phyloP scores from a whole-genome alignment of 2,888 invertebrate species.

The Chaitophorus viminalis region DNA sequence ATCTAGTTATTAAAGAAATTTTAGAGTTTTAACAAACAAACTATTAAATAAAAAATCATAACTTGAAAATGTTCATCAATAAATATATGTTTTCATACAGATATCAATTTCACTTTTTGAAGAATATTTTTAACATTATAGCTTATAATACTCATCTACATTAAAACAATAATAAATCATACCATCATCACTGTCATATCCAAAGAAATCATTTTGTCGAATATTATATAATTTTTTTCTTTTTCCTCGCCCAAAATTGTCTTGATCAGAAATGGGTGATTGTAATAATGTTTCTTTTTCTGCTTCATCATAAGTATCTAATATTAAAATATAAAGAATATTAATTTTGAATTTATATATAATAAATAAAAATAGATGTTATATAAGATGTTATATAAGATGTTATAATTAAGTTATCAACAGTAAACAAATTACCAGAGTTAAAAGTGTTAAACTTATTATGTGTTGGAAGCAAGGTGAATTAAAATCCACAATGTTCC shows the following conservation, averaged over 20 bases:
- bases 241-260: background rate
- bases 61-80: too few relatives aligned
- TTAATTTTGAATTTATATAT: background rate
- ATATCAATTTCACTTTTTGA: too few relatives aligned
- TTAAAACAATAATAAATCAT: background rate
- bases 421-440: background rate
- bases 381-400: too few relatives aligned
- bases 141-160: background rate
- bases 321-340: background rate
- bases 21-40: too few relatives aligned
- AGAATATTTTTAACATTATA: background rate
- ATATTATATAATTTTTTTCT: background rate
- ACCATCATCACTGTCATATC: background rate
- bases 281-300: background rate
- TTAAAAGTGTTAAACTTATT: too few relatives aligned
- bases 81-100: too few relatives aligned
- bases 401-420: background rate
- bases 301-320: background rate
- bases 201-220: background rate
- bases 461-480: too few relatives aligned
- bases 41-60: too few relatives aligned
- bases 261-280: background rate
- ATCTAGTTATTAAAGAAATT: too few relatives aligned
- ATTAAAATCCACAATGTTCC: too few relatives aligned
- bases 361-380: background rate